Conservation (phyloP, 2,113 vertebrate genomes). For the Podarcis raffonei region DNA sequence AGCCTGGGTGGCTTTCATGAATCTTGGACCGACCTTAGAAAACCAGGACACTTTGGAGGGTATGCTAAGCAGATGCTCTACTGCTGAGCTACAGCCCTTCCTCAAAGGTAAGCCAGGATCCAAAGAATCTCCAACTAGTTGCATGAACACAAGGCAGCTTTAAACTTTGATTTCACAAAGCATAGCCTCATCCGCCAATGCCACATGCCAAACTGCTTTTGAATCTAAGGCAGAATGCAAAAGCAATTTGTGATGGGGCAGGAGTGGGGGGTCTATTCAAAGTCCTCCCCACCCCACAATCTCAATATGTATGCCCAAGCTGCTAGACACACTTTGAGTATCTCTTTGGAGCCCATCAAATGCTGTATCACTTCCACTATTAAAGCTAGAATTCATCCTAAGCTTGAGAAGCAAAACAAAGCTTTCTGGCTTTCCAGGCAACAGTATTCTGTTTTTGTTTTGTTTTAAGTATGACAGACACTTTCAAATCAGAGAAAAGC, state of each 20-base stretch:
- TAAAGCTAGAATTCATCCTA: background rate
- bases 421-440: background rate
- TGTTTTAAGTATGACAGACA: constrained; percentile 7
- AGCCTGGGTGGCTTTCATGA: too few species aligned
- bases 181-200: background rate
- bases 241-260: background rate
- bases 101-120: background rate
- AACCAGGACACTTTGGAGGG: too few species aligned
- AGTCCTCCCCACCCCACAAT: too few species aligned
- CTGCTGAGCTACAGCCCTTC: too few species aligned
- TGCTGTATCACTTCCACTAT: background rate
- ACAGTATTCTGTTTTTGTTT: background rate
- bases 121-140: background rate
- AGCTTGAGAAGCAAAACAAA: background rate
- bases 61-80: too few species aligned
- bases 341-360: background rate
- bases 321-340: background rate
- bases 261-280: background rate
- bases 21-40: too few species aligned
- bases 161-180: background rate
- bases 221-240: background rate
- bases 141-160: background rate
- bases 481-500: constrained; percentile 34
- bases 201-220: background rate
- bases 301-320: background rate